Base-by-base conservation (phyloP, 2,888 invertebrate species). In the Quadroppia sp. region DNA sequence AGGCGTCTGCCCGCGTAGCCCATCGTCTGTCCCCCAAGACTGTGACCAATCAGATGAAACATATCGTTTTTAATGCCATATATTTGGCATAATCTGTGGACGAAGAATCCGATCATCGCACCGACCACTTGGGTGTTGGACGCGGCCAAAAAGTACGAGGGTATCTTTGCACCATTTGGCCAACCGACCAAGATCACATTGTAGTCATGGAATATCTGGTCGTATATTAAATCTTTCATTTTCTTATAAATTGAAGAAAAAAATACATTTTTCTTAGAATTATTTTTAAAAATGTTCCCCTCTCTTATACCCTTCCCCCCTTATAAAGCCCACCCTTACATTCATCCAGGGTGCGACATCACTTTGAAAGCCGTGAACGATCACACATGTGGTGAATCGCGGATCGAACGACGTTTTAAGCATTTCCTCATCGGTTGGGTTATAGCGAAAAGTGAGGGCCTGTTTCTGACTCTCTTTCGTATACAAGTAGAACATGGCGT, bases 151-250 rank as follows among this genome's bases (percentile, higher is more conserved):
- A 48, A 30, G 45, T 71, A 74, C 20, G 45, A 36, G 1, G 17
- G 3, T 0, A 56, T 40, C 32, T 73, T 70, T 1, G 75, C 23
- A 20, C 73, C 73, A 2, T 23, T 48, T 1, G 64, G 40, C 75
- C 75, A 75, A 25, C 67, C 73, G 0, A 75, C 73, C 17, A 25
- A 50, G 11, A 75, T 36, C 25, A 75, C 61, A 70, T 75, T 75
- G 17, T 69, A 64, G 0, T 42, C 23, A 17, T 48, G n/a, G 20
- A 20, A 56, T 20, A 53, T 25, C n/a, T 30, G 32, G 1, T 28
- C 56, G 0, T 73, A 42, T 50, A 72, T 70, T 6, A 45, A 20
- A 32, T 75, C 73, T 53, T 75, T 75, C 6, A 75, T 1, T 15
- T 45, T 32, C 74, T 74, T 40, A 6, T 20, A 48, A 48, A n/a